Evolutionary conservation across 2,888 invertebrate genomes (phyloP), one percentile per base, ranked within the genome.

Genomic region (Ecliptopera silaceata): DNA sequence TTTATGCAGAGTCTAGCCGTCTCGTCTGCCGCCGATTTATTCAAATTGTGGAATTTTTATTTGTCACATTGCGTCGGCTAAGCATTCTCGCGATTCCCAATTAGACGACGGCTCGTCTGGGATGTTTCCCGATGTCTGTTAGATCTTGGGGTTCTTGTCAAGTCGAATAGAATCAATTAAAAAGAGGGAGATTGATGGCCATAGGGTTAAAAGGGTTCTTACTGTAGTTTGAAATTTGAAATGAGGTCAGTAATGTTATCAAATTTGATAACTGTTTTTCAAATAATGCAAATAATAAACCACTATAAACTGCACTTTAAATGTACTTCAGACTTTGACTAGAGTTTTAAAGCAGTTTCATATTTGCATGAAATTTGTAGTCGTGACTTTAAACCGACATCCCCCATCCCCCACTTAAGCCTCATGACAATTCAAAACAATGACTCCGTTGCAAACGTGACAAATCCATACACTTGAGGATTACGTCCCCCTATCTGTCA

Each of bases 61-160:
- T 72, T 82, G 83, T 80, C 84, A 80, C 77, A 77, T 80, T 74
- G 82, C 61, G 82, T 80, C 77, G 82, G 75, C 79, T 79, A 80
- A 79, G 79, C 75, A 84, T 85, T 77, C 80, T 71, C 70, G 77
- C 68, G 70, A 72, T 72, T 77, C 68, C 72, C 75, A 79, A 82
- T 82, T 78, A 82, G 82, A 79, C 77, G 75, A 65, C 79, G 71
- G 66, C 68, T 61, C 74, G 80, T 72, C 80, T 72, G 69, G 55
- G 61, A 54, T 46, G 62, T 59, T 53, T 61, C 31, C 47, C 44
- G n/a, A 41, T 3, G 60, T 56, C 62, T 61, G 56, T 20, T 29
- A 20, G 41, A 45, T 49, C 41, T 59, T 46, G 22, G 31, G 36
- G 47, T 43, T 51, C 57, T 47, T 57, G 42, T 46, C 49, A 49